A percentile compares a stretch with the other conserved stretches of the same genome.
These are phyloP conservation scores for Sycophila sp. DNA, from an alignment of 1,140 invertebrate genomes.

Conservation along the genomic window DNA sequence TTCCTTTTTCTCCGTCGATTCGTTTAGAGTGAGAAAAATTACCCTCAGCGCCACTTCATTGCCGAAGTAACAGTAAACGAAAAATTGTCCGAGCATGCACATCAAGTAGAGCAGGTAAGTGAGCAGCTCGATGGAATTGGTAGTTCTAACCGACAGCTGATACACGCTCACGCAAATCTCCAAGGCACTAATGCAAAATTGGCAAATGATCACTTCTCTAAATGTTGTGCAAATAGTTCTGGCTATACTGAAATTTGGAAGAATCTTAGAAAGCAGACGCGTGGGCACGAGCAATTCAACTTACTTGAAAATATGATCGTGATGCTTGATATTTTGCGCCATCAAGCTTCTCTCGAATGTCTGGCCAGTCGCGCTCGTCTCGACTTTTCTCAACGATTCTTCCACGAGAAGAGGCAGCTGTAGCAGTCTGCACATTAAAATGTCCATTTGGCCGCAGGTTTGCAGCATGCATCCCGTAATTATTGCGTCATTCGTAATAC, in stretches of 20 bases:
- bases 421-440: not conserved
- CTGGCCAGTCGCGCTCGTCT: too few species aligned
- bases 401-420: not conserved
- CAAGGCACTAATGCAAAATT: not conserved
- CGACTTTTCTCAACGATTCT: not conserved
- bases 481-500: not conserved
- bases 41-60: constrained; percentile 1
- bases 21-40: not conserved
- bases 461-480: constrained; percentile 22
- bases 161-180: constrained; percentile 4
- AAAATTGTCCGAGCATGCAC: not conserved
- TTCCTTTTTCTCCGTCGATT: too few species aligned
- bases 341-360: not conserved
- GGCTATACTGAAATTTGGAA: constrained; percentile 10
- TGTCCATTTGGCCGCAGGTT: not conserved
- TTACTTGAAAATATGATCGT: constrained; percentile 1
- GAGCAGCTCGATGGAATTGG: not conserved
- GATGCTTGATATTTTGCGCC: not conserved
- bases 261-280: not conserved
- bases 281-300: not conserved
- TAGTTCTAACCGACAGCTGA: not conserved
- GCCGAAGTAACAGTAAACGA: constrained; percentile 1
- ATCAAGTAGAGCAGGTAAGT: not conserved
- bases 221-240: constrained; percentile 2
- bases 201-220: not conserved